Percentiles rank a stretch among this genome's conserved stretches.
These are phyloP conservation scores for Pocota personata DNA, from an alignment of 2,888 invertebrate genomes.

Conservation along the genomic window DNA sequence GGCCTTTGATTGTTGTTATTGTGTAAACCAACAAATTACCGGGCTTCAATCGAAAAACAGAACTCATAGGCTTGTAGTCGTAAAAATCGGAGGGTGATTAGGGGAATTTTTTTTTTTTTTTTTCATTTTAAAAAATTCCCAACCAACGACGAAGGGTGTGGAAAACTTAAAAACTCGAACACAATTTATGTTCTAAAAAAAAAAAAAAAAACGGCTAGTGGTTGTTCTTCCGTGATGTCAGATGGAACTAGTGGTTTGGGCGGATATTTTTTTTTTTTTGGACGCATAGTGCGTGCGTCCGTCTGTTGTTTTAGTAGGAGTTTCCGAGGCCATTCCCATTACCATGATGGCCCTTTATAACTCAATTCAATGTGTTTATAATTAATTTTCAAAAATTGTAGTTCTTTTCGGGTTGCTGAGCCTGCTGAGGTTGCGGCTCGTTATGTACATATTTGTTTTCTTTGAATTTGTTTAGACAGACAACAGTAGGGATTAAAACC, in stretches of 20 bases:
- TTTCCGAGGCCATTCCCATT: slow-evolving; percentile 19
- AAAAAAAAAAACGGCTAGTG: not conserved
- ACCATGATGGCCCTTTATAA: slow-evolving; percentile 31
- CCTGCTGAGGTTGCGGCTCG: not conserved
- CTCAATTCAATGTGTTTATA: slow-evolving; percentile 39
- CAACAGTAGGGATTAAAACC: not conserved
- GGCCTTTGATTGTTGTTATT: slow-evolving; percentile 23
- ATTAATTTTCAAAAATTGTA: slow-evolving; percentile 12
- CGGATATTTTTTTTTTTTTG: not conserved
- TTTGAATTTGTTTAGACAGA: slow-evolving; percentile 11
- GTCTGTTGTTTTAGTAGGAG: slow-evolving; percentile 19
- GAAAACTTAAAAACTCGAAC: not conserved
- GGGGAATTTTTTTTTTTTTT: slow-evolving; percentile 40
- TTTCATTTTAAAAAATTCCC: slow-evolving; percentile 18
- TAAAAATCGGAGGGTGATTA: slow-evolving; percentile 26
- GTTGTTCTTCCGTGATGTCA: slow-evolving; percentile 2
- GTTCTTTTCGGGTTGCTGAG: slow-evolving; percentile 8
- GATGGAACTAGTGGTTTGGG: not conserved
- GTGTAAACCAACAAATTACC: slow-evolving; percentile 36
- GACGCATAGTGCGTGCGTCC: not conserved
- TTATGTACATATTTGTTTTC: not conserved
- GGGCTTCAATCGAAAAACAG: not conserved
- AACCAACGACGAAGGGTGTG: not conserved
- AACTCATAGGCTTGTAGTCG: not conserved
- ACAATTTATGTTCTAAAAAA: slow-evolving; percentile 16